Percentiles rank a stretch among this genome's conserved stretches.
Evolutionary conservation across 2,888 invertebrate genomes (phyloP).

Genomic region (Andrena dorsata): DNA sequence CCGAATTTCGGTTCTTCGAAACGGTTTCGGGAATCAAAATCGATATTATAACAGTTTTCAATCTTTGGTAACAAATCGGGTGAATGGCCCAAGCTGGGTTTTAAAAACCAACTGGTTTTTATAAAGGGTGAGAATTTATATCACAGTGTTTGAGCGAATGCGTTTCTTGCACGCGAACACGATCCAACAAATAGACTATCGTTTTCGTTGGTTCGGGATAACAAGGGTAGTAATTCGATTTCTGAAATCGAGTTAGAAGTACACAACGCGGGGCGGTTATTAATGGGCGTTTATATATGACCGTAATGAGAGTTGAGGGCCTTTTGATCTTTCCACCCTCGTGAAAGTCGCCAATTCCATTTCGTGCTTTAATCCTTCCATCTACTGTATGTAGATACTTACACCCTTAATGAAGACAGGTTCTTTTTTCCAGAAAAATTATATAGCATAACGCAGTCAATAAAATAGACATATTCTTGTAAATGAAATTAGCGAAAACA

Average conservation of each 20-base stretch:
- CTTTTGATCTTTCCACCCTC: slow-evolving; percentile 67
- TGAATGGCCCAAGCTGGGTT: no score
- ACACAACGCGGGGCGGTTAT: slow-evolving; percentile 46
- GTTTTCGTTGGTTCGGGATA: slow-evolving; percentile 11
- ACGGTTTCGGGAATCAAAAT: no score
- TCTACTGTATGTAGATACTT: neutral
- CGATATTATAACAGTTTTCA: no score
- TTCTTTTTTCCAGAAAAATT: slow-evolving; percentile 3
- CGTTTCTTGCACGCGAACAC: neutral
- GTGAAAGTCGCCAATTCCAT: slow-evolving; percentile 27
- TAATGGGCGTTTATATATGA: slow-evolving; percentile 70
- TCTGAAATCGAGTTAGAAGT: slow-evolving; percentile 61
- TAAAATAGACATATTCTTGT: neutral
- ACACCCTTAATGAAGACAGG: slow-evolving; percentile 19
- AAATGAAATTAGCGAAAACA: neutral
- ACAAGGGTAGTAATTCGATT: slow-evolving; percentile 61
- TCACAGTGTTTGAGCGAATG: neutral
- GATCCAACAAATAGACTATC: slow-evolving; percentile 20
- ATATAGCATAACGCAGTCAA: neutral
- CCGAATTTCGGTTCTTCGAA: no score
- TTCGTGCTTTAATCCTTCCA: slow-evolving; percentile 37
- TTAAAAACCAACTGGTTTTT: no score
- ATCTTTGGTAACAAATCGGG: no score
- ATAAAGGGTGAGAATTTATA: neutral
- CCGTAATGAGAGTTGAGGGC: slow-evolving; percentile 58